Conservation (phyloP, 2,797 vertebrate species). For the Coregonus suidteri region DNA sequence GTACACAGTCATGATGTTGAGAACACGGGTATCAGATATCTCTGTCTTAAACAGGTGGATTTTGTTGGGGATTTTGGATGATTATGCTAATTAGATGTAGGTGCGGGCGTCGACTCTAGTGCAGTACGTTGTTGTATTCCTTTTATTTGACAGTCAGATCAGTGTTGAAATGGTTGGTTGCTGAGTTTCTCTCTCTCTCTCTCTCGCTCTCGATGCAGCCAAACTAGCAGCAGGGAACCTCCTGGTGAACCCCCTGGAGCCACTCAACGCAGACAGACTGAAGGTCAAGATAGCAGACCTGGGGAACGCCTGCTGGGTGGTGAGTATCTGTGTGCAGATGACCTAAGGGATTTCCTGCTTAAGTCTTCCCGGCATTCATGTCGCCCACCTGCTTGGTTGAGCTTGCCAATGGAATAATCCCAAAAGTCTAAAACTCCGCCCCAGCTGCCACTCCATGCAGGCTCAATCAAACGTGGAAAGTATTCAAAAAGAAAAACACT, state of each 20-base stretch:
- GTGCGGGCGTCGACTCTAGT: too few species aligned
- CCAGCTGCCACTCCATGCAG: not conserved
- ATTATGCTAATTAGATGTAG: too few species aligned
- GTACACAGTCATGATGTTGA: too few species aligned
- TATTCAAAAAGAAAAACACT: not conserved
- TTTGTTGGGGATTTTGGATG: too few species aligned
- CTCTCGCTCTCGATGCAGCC: constrained; percentile 61
- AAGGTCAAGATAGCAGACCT: constrained; percentile 99
- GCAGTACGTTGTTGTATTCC: too few species aligned
- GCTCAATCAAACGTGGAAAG: not conserved
- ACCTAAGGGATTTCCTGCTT: constrained; percentile 60
- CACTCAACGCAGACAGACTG: constrained; percentile 92
- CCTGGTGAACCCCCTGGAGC: constrained; percentile 95
- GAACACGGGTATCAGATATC: too few species aligned
- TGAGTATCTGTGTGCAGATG: constrained; percentile 51
- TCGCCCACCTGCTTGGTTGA: not conserved
- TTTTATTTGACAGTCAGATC: not conserved
- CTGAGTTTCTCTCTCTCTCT: constrained; percentile 8
- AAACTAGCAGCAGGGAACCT: constrained; percentile 89
- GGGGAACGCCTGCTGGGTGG: constrained; percentile 99
- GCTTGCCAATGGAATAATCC: not conserved
- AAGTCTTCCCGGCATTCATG: constrained; percentile 1
- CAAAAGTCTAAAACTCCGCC: not conserved
- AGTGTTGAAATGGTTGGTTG: not conserved
- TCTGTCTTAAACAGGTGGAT: too few species aligned